Base-by-base conservation (phyloP, 2,888 invertebrate genomes). In the Nomada hirtipes region DNA sequence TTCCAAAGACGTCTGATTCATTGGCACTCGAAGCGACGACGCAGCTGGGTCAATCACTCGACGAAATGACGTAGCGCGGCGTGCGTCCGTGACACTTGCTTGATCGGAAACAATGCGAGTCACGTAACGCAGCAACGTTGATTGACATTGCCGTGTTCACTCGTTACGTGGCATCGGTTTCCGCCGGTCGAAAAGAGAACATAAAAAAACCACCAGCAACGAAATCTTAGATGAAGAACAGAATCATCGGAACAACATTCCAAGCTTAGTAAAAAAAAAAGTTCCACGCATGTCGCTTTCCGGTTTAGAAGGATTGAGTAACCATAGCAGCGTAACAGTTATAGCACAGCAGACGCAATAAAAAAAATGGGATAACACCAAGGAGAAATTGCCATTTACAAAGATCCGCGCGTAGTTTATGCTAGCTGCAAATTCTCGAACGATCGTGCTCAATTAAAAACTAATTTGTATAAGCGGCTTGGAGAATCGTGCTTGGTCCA, bases 1-100 rank as follows among this genome's bases (percentile, higher is more conserved):
- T 13, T 15, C 4, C 59, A 13, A 15, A 47, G 64, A 29, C 4
- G 9, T 26, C n/a, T 10, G 18, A 18, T 10, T 10, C 20, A 20
- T 26, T 26, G 44, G n/a, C 2, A 10, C 20, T 15, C 44, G 70
- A 42, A 36, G 50, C 59, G 59, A 50, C 52, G 15, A 68, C 70
- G 57, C 60, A 57, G 71, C 69, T 81, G 50, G 88, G 88, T 88
- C 88, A 88, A 86, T 88, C 88, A 88, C 88, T 81, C 87, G 77
- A 79, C 82, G 73, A 65, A 72, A 81, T 78, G 79, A 69, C 75
- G 75, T 79, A 80, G 73, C 76, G 76, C 78, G 75, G 80, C 76
- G 63, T 52, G 75, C 63, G 88, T 84, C 88, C 88, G 80, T 88
- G 88, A 88, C 86, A 88, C 88, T 83, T 82, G 83, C 88, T 82